phyloP scores from a whole-genome alignment of 2,113 vertebrate genomes.

The Cyanistes caeruleus region DNA sequence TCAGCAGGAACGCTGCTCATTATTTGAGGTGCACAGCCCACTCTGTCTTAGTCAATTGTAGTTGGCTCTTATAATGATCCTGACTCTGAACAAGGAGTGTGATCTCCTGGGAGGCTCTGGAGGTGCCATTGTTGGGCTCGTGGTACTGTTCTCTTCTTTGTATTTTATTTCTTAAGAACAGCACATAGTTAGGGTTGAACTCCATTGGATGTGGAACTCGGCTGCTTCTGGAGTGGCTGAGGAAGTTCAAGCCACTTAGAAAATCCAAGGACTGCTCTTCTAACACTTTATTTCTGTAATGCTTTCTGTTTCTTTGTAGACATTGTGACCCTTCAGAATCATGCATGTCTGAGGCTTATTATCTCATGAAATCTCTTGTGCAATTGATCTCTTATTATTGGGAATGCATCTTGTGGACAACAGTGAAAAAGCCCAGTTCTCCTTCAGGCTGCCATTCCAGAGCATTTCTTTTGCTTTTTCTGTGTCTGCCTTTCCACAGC shows the following conservation, averaged over 20 bases:
- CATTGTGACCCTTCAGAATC: not conserved
- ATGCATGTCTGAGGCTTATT: not conserved
- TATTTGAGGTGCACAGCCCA: slow-evolving; percentile 11
- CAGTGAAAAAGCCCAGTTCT: not conserved
- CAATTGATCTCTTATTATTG: not conserved
- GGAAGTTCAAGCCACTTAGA: not conserved
- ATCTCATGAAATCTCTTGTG: not conserved
- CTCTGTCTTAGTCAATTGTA: slow-evolving; percentile 12
- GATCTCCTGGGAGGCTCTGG: slow-evolving; percentile 33
- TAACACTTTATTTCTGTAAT: not conserved
- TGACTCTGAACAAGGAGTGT: not conserved
- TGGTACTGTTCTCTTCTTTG: not conserved
- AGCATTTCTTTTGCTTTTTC: not conserved
- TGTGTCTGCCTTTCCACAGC: not conserved
- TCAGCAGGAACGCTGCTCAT: not conserved
- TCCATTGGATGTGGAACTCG: not conserved
- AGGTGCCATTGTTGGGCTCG: not conserved
- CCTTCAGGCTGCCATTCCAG: not conserved
- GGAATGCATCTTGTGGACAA: not conserved
- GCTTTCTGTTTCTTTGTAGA: not conserved
- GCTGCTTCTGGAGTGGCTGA: not conserved
- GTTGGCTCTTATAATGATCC: slow-evolving; percentile 1
- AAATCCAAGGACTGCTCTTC: not conserved
- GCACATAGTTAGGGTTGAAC: not conserved
- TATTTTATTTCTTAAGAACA: not conserved